Percentiles rank a stretch among this genome's conserved stretches.
Conservation (phyloP, 1,140 invertebrate species). For the Aradophagus sp. region DNA sequence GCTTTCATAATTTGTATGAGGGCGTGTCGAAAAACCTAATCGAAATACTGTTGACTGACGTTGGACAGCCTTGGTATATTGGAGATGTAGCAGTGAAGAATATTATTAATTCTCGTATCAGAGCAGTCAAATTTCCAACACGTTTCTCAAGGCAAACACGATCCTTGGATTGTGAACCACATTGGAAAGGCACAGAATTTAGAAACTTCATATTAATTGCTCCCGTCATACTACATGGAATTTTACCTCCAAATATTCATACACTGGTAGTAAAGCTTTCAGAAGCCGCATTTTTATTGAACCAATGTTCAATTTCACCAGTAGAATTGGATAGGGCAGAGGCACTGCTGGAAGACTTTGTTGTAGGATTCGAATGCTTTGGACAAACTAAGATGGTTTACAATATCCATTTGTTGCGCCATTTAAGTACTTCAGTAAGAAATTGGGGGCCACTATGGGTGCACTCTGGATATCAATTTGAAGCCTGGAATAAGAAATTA, state of each 20-base stretch:
- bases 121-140: constrained; percentile 3
- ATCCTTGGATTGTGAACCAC: not conserved
- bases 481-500: constrained; percentile 17
- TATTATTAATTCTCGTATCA: constrained; percentile 5
- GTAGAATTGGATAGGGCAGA: constrained; percentile 1
- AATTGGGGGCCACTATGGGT: constrained; percentile 16
- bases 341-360: not conserved
- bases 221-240: not conserved
- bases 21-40: constrained; percentile 4
- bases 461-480: constrained; percentile 9
- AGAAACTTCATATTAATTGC: constrained; percentile 18
- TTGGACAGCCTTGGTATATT: not conserved
- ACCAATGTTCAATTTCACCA: constrained; percentile 9
- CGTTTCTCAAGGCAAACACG: constrained; percentile 13
- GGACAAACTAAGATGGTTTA: constrained; percentile 6
- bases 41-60: not conserved
- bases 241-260: not conserved
- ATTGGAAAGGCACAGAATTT: constrained; percentile 32
- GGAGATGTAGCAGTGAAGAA: not conserved
- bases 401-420: constrained; percentile 12
- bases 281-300: constrained; percentile 11
- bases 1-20: constrained; percentile 13
- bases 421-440: constrained; percentile 4
- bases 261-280: constrained; percentile 1
- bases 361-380: constrained; percentile 5